Base-by-base conservation (phyloP, 2,888 invertebrate genomes). In the Onthophagus sagittarius region DNA sequence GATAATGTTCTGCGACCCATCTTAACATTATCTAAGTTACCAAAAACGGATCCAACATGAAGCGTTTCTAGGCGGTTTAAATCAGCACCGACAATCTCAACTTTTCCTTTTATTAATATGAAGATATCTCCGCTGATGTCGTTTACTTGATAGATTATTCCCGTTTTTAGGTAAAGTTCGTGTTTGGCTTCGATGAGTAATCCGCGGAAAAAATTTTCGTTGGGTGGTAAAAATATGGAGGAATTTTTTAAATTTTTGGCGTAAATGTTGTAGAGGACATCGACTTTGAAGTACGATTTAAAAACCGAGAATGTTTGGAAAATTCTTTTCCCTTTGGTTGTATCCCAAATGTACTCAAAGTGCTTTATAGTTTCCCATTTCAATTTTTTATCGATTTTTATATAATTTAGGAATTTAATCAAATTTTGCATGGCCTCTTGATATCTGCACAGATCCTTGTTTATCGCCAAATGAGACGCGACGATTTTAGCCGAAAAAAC, bases 41-140 rank as follows among this genome's bases (percentile, higher is more conserved):
- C 80, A 74, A 80, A 80, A 7, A 80, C 14, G 72, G 79, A 79
- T 5, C 80, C 80, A 9, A 73, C 62, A 4, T 73, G 70, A 62
- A 80, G 70, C 1, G 77, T 73, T n/a, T 76, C 6, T 7, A 78
- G 53, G 6, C 76, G 75, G 70, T 77, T 80, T 1, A 73, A 70
- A 73, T 80, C 80, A 0, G 79, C 77, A 6, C 79, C 79, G 0
- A 80, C 73, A 3, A 80, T 79, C 71, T 79, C 78, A 3, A 80
- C 78, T 14, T 39, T 71, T 15, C 79, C 80, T 73, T 79, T 78
- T 7, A 76, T 62, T 5, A 80, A 70, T 39, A 79, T 72, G 63
- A 76, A 80, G 5, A 80, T 76, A 5, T 73, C 71, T 0, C 73
- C 75, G 31, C 78, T 74, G 3, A 80, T 74, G 64, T 78, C 78